Conservation (phyloP, 2,113 vertebrate species). For the Pangasianodon gigas region DNA sequence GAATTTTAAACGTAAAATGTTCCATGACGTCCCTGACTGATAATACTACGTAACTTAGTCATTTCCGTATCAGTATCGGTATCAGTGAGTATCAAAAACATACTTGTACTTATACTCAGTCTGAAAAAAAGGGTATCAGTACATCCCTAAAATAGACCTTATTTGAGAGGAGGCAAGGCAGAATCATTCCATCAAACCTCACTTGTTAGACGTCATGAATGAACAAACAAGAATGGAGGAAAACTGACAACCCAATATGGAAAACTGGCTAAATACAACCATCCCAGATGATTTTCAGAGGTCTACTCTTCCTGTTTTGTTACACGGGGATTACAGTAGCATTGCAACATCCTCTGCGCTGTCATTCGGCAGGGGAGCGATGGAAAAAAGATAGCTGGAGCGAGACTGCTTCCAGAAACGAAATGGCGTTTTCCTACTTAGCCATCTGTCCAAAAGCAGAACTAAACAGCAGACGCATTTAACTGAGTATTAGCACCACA, state of each 20-base stretch:
- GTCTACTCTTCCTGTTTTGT: background rate
- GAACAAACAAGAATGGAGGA: constrained; percentile 19
- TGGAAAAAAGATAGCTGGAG: constrained; percentile 17
- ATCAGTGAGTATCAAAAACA: too few relatives aligned
- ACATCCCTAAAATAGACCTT: constrained; percentile 4
- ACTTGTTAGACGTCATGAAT: constrained; percentile 20
- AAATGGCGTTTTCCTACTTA: background rate
- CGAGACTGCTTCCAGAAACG: constrained; percentile 19
- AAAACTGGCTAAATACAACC: background rate
- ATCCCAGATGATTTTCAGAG: background rate
- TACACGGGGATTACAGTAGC: constrained; percentile 24
- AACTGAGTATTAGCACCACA: constrained; percentile 60
- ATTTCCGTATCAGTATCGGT: too few relatives aligned
- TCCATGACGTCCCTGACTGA: too few relatives aligned
- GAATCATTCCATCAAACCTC: constrained; percentile 49
- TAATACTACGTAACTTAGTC: too few relatives aligned
- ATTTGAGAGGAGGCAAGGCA: constrained; percentile 51
- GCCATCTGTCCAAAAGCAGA: constrained; percentile 65
- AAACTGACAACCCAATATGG: background rate
- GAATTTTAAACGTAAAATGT: background rate
- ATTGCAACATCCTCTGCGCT: constrained; percentile 28
- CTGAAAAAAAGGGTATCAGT: background rate
- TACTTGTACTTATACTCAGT: background rate
- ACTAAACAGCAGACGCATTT: constrained; percentile 61
- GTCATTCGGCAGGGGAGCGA: constrained; percentile 9